Conservation (phyloP, 2,888 invertebrate species). For the Trilocha varians region DNA sequence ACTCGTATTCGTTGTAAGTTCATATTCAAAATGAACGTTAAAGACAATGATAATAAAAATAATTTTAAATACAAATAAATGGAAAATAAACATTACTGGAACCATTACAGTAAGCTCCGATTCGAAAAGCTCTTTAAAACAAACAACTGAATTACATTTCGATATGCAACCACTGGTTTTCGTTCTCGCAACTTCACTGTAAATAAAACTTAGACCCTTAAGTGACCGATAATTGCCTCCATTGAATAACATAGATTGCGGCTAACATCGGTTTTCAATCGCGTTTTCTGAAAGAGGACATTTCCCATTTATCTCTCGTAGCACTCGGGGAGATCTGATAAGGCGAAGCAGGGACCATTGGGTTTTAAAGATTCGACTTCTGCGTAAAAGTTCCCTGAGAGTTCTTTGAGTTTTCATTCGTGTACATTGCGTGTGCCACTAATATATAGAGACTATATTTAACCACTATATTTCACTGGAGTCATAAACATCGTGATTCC, state of each 20-base stretch:
- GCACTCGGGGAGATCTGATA: constrained; percentile 48
- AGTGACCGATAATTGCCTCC: background rate
- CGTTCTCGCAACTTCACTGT: too few species aligned
- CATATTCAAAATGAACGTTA: too few species aligned
- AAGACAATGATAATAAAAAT: too few species aligned
- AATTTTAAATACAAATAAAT: too few species aligned
- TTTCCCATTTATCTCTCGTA: constrained; percentile 51
- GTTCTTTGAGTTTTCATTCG: background rate
- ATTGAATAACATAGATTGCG: constrained; percentile 18
- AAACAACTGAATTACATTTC: too few species aligned
- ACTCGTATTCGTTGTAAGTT: too few species aligned
- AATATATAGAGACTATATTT: background rate
- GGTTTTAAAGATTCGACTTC: constrained; percentile 34
- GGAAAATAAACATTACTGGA: too few species aligned
- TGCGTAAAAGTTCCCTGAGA: background rate
- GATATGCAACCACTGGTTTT: too few species aligned
- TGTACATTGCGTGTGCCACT: background rate
- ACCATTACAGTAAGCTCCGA: too few species aligned
- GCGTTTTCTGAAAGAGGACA: constrained; percentile 37
- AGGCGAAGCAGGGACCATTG: constrained; percentile 34
- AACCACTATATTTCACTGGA: background rate
- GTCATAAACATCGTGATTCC: background rate
- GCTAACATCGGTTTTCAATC: constrained; percentile 37
- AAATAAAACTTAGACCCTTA: too few species aligned
- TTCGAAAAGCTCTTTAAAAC: too few species aligned